Conservation (phyloP, 53 echinoderm and acorn worm genomes). For the Patiria pectinifera region DNA sequence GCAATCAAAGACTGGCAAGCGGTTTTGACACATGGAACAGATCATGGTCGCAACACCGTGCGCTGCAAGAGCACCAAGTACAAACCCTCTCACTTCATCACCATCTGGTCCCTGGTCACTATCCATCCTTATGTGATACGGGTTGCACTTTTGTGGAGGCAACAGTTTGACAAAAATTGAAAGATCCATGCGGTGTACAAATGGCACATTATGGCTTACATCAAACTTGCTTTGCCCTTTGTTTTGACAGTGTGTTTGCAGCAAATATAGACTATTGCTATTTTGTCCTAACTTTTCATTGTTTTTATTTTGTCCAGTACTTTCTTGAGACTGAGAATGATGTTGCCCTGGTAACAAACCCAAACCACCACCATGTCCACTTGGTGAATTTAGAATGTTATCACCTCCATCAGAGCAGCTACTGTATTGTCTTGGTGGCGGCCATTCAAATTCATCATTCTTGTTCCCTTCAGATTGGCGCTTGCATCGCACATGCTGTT, state of each 20-base stretch:
- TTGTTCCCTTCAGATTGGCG: slow-evolving; percentile 39
- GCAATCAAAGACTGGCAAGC: slow-evolving; percentile 94
- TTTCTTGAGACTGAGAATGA: slow-evolving; percentile 14
- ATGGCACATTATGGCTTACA: slow-evolving; percentile 37
- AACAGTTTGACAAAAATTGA: slow-evolving; percentile 92
- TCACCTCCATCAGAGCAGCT: slow-evolving; percentile 8
- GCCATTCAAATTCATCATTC: slow-evolving; percentile 50
- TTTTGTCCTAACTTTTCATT: neutral
- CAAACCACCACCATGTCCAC: neutral
- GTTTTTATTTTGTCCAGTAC: slow-evolving; percentile 14
- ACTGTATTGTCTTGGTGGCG: slow-evolving; percentile 38
- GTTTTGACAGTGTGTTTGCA: neutral
- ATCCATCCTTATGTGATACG: slow-evolving; percentile 99
- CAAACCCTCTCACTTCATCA: slow-evolving; percentile 94
- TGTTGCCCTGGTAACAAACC: slow-evolving; percentile 26
- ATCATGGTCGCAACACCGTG: slow-evolving; percentile 81
- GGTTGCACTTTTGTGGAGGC: slow-evolving; percentile 93
- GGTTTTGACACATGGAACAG: slow-evolving; percentile 86
- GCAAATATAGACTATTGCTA: neutral
- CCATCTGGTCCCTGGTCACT: slow-evolving; percentile 85
- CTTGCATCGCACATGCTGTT: slow-evolving; percentile 40
- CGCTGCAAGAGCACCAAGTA: slow-evolving; percentile 85
- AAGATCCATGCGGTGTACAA: slow-evolving; percentile 94
- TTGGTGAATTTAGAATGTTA: neutral
- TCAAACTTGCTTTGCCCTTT: slow-evolving; percentile 26